Percentiles rank a stretch among this genome's conserved stretches.
phyloP scores from a whole-genome alignment of 1,140 invertebrate species.

The Drosophila pallidifrons region DNA sequence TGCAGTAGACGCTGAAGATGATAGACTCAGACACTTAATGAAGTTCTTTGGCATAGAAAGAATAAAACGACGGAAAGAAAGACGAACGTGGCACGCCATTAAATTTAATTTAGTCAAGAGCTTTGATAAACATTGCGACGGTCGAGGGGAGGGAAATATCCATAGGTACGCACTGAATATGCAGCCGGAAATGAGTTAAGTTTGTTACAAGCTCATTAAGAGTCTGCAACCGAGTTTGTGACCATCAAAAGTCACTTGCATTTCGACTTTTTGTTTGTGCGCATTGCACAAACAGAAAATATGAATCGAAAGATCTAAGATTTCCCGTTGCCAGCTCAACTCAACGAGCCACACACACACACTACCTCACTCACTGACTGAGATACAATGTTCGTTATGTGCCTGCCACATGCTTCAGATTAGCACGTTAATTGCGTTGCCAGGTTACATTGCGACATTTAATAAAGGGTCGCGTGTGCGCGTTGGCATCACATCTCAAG shows the following conservation, averaged over 20 bases:
- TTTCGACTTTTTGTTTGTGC: conserved; percentile 4
- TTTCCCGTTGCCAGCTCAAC: conserved; percentile 2
- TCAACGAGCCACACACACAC: not conserved
- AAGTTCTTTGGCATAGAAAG: conserved; percentile 56
- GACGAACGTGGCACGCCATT: conserved; percentile 54
- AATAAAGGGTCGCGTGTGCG: conserved; percentile 29
- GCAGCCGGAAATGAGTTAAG: conserved; percentile 66
- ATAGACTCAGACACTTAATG: conserved; percentile 63
- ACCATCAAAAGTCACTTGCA: conserved; percentile 16
- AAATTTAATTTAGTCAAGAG: conserved; percentile 77
- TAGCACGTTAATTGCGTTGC: conserved; percentile 47
- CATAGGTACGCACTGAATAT: not conserved
- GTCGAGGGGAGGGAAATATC: not conserved
- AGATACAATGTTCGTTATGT: conserved; percentile 16
- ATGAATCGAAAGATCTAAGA: not conserved
- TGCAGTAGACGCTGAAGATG: conserved; percentile 16
- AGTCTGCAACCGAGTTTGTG: conserved; percentile 8
- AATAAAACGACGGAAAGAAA: conserved; percentile 37
- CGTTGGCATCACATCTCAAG: not conserved
- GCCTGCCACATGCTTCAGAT: conserved; percentile 38
- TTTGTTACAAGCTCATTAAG: conserved; percentile 47
- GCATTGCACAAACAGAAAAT: not conserved
- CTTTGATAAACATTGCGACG: conserved; percentile 15
- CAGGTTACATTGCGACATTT: conserved; percentile 34
- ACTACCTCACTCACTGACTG: not conserved